Base-by-base conservation (phyloP, 2,888 invertebrate genomes). In the Maniola hyperantus region DNA sequence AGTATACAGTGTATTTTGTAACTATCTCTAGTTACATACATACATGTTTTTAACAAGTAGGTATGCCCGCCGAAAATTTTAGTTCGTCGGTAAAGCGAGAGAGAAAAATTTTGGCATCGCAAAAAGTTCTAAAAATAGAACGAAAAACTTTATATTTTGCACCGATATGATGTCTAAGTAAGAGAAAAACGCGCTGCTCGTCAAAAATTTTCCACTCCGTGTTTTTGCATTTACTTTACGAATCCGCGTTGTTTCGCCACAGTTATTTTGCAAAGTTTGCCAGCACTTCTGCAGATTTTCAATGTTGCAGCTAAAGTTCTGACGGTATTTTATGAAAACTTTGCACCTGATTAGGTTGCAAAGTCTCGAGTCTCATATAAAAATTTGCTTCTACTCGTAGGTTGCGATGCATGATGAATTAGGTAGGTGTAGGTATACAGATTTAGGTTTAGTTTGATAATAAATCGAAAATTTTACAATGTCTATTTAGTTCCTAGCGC, bases 261-360 rank as follows among this genome's bases (percentile, higher is more conserved):
- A 66, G 66, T 67, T 70, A 64, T 66, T 70, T 69, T 66, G 55
- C 59, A 59, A 65, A 72, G 60, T 71, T 69, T 57, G 26, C 55
- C 50, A 58, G 36, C 53, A 64, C 78, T 68, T 39, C 76, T 57
- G 58, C 60, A 66, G 66, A 69, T 71, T 68, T 69, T 70, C 71
- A 48, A 57, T 42, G 55, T 69, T 69, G 72, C 69, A 79, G 81
- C 74, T 69, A 82, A 88, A 87, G 81, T 87, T 86, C 76, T 78
- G 81, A 80, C 83, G 82, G 82, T 83, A 84, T 87, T 88, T 88
- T 85, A 85, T 79, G 76, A 76, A 77, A 85, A 87, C 79, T 88
- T 84, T 75, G 73, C 79, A 79, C 85, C 83, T 87, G 89, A 89
- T 89, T 88, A 84, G 84, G 81, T 83, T 77, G 76, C 72, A 75